phyloP scores from a whole-genome alignment of 1,140 invertebrate species.

The Ladona fulva region DNA sequence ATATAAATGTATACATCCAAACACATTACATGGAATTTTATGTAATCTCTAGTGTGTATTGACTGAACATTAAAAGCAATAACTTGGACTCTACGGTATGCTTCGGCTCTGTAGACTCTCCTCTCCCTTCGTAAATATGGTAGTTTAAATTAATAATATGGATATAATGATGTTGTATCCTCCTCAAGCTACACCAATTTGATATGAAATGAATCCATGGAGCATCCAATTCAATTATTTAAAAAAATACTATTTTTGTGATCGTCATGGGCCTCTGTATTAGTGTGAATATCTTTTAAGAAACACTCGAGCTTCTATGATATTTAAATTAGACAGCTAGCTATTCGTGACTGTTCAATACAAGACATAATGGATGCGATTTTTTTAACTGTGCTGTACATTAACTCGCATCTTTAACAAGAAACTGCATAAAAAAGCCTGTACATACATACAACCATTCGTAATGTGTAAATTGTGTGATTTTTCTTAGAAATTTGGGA shows the following conservation, averaged over 20 bases:
- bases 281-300: background rate
- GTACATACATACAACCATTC: background rate
- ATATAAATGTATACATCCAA: background rate
- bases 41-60: conserved; percentile 6
- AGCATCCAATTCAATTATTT: conserved; percentile 5
- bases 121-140: conserved; percentile 1
- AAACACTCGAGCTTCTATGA: background rate
- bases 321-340: background rate
- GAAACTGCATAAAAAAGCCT: conserved; percentile 1
- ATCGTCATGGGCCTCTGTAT: conserved; percentile 7
- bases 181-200: conserved; percentile 9
- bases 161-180: conserved; percentile 1
- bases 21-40: background rate
- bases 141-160: background rate
- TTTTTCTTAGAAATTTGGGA: background rate
- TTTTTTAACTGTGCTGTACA: conserved; percentile 6
- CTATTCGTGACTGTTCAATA: background rate
- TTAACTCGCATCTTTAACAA: background rate
- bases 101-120: background rate
- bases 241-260: conserved; percentile 11
- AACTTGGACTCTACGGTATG: background rate
- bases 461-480: background rate
- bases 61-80: conserved; percentile 6
- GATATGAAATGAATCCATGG: conserved; percentile 3
- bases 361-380: background rate